Base-by-base conservation (phyloP, 2,888 invertebrate genomes). In the Acleris holmiana region DNA sequence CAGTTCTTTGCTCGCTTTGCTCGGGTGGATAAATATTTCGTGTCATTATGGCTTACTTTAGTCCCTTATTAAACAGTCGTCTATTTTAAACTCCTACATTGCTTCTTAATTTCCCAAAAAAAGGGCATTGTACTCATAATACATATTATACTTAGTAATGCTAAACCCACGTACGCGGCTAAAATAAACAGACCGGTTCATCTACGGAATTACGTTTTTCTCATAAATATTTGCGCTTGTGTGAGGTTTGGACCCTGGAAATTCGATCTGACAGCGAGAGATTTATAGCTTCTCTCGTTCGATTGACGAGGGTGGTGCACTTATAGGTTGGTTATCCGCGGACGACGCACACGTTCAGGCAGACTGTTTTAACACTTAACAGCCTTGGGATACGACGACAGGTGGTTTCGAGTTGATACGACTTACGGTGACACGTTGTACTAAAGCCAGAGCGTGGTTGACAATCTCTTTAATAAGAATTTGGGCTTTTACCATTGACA, bases 271-370 rank as follows among this genome's bases (percentile, higher is more conserved):
- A 55, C 64, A 54, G 23, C 18, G 19, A 40, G 47, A 54, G 64
- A 65, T 54, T 65, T 65, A 65, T 59, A 54, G 29, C 47, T 58
- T 25, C n/a, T 10, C 29, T 25, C 48, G 19, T 18, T 25, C 47
- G 59, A 59, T 65, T 65, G 64, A 65, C 49, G 59, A 65, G 64
- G 64, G 59, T 65, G 46, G 21, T 8, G 46, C 53, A 55, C 54
- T 55, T 21, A 46, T 23, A 29, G 19, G 19, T 19, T 40, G 53
- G 53, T 53, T 53, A 53, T 53, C 53, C 53, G 40, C 19, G 19
- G 35, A 29, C 13, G 35, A 18, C 13, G 35, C 19, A 53, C 40
- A 53, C 29, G 35, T 40, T n/a, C 15, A 4, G 40, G 44, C 44
- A 6, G n/a, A 44, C 7, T 8, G 41, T 41, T 41, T 40, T 5